Base-by-base conservation (phyloP, 2,888 invertebrate species). In the Lapara coniferarum region DNA sequence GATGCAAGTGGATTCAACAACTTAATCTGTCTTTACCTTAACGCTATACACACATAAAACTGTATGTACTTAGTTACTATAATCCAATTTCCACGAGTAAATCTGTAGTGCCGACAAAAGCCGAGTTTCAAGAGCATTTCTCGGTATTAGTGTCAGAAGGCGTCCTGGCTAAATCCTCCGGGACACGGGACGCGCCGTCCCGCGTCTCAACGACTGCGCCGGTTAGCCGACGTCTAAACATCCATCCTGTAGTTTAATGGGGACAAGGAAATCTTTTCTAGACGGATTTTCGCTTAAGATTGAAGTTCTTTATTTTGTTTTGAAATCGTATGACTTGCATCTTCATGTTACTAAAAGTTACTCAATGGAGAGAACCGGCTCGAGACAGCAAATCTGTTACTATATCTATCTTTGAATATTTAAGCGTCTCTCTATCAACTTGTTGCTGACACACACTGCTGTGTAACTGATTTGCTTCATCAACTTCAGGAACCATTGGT, bases 81-180 rank as follows among this genome's bases (percentile, higher is more conserved):
- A 56, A 56, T 56, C 25, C 56, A 56, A 56, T 56, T 56, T 56
- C 16, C 12, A 13, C 25, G 25, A 30, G 56, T 25, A 56, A 56
- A 56, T 56, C 25, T 56, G 56, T 56, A 5, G 37, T 37, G 56
- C 16, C 10, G 56, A 19, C 56, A 13, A 56, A 56, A 56, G 25
- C 25, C 13, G 19, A 12, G 56, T 25, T 56, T 25, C 10, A 56
- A 25, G 25, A 25, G 25, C 56, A 30, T 56, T 56, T 56, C 56
- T 13, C 56, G 56, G 25, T 25, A 56, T 56, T 56, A 56, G 25
- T 25, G 56, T 56, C 56, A 56, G 56, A 56, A 25, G 56, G 56
- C 56, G 56, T 25, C 6, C 12, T 25, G 56, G 12, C 12, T 12
- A 16, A 13, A 25, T 25, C 56, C 25, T 25, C 10, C 16, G 55